Conservation (phyloP, 37 sponge, comb jelly and placozoan species). For the Hormiphora californensis region DNA sequence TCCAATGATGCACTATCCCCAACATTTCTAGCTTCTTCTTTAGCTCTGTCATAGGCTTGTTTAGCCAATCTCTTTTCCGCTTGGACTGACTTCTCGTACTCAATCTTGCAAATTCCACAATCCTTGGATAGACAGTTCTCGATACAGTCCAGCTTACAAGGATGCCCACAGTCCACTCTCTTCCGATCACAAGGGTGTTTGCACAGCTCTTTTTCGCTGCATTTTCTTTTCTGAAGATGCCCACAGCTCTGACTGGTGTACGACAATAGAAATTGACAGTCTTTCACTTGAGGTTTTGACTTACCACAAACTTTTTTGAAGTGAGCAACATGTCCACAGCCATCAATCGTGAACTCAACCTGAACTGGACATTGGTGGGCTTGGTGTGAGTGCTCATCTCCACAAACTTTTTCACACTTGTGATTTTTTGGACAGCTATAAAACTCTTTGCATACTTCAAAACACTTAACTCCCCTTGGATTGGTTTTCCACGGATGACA, state of each 20-base stretch:
- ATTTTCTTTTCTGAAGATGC: background rate
- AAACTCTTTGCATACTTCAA: background rate
- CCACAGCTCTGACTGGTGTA: background rate
- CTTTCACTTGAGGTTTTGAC: background rate
- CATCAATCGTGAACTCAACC: background rate
- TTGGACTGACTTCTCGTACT: slow-evolving; percentile 74
- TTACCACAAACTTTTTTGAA: background rate
- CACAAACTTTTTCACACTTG: background rate
- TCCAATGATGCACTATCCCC: no score
- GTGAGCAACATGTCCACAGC: background rate
- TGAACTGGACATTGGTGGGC: background rate
- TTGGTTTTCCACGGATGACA: slow-evolving; percentile 51
- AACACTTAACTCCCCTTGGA: background rate
- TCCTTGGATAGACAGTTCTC: slow-evolving; percentile 27
- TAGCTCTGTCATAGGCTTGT: no score
- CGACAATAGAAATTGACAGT: background rate
- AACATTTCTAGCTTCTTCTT: no score
- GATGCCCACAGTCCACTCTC: slow-evolving; percentile 72
- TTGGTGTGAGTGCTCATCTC: background rate
- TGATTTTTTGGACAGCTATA: background rate
- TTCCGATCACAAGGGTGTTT: slow-evolving; percentile 56
- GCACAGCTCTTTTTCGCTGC: slow-evolving; percentile 54
- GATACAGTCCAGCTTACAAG: slow-evolving; percentile 63
- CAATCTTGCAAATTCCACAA: background rate
- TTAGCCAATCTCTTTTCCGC: no score